phyloP scores from a whole-genome alignment of 2,113 vertebrate species.

The Aspidoscelis tigris region DNA sequence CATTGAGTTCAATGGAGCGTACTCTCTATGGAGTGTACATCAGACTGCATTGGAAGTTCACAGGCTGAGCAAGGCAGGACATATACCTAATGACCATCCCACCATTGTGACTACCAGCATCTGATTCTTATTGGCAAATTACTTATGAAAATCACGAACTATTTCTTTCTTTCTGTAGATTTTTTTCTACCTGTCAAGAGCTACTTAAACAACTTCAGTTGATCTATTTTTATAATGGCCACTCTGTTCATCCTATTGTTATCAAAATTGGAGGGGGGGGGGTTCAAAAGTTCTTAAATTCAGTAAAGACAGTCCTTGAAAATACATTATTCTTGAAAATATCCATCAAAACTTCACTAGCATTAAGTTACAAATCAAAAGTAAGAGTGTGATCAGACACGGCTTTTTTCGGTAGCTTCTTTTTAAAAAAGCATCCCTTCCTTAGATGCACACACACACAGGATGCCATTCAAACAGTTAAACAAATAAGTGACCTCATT shows the following conservation, averaged over 20 bases:
- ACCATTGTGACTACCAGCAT: neutral
- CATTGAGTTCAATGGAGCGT: neutral
- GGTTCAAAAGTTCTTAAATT: neutral
- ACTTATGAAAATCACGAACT: no score
- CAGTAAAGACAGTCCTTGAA: neutral
- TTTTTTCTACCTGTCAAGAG: no score
- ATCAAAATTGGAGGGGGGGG: neutral
- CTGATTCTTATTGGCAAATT: neutral
- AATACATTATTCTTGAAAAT: conserved; percentile 24
- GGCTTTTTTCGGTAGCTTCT: no score
- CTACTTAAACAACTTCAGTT: neutral
- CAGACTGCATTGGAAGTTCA: neutral
- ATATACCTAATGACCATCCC: neutral
- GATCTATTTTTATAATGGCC: neutral
- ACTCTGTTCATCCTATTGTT: neutral
- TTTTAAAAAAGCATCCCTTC: no score
- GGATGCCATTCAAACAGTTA: no score
- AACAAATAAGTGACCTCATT: no score
- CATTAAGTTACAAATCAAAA: neutral
- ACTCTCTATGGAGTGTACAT: neutral
- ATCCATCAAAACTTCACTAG: conserved; percentile 5
- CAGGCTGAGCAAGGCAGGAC: neutral
- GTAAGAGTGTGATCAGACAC: neutral
- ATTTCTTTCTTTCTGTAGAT: neutral
- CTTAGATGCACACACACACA: no score